These are phyloP conservation scores for Tylochromis polylepis DNA, from an alignment of 2,113 vertebrate species.

Conservation along the genomic window DNA sequence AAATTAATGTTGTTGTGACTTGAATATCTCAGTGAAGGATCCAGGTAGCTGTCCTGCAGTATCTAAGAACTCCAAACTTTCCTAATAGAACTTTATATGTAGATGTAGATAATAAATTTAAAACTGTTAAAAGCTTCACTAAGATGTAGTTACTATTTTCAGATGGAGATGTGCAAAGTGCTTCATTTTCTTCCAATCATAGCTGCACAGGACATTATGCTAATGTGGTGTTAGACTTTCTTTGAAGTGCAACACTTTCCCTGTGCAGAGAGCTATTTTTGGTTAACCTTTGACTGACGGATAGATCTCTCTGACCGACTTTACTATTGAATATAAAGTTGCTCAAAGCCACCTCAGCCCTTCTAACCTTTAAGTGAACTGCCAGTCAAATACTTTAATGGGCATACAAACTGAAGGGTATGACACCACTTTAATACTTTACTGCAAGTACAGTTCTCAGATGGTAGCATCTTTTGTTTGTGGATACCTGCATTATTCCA, in stretches of 20 bases:
- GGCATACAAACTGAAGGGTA: background rate
- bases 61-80: background rate
- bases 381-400: background rate
- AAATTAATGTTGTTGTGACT: background rate
- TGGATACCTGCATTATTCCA: background rate
- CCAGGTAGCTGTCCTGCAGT: background rate
- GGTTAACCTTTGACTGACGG: slow-evolving; percentile 55
- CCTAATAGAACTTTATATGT: background rate
- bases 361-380: background rate
- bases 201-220: slow-evolving; percentile 45
- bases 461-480: slow-evolving; percentile 6
- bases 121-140: background rate
- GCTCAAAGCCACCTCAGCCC: slow-evolving; percentile 21
- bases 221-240: slow-evolving; percentile 28
- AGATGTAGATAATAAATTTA: background rate
- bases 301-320: slow-evolving; percentile 1
- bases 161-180: background rate
- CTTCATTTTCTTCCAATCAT: slow-evolving; percentile 27
- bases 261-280: slow-evolving; percentile 35
- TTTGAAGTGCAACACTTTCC: slow-evolving; percentile 56
- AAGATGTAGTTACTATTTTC: slow-evolving; percentile 26
- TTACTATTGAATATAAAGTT: slow-evolving; percentile 18
- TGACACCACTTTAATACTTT: background rate
- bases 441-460: background rate
- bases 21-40: background rate